Evolutionary conservation across 1,140 invertebrate species (phyloP).

Genomic region (Drosophila nigromelanica): DNA sequence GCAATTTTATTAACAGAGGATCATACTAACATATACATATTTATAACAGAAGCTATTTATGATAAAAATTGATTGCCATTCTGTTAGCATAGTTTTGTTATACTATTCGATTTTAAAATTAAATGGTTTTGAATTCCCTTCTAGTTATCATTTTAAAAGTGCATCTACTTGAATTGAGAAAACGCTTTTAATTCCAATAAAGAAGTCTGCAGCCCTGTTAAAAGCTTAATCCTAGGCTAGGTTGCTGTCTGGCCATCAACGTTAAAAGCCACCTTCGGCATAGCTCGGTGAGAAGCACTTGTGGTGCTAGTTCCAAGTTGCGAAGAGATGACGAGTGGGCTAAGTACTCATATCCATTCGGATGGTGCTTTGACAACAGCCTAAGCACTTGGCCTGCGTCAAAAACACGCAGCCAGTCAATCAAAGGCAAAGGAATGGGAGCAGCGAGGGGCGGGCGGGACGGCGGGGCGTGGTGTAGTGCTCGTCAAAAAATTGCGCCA

Average conservation of each 20-base stretch:
- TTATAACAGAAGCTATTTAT: too few species aligned
- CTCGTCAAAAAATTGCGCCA: slow-evolving; percentile 25
- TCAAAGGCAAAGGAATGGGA: slow-evolving; percentile 22
- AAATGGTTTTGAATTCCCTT: too few species aligned
- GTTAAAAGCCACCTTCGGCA: slow-evolving; percentile 24
- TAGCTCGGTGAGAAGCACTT: slow-evolving; percentile 19
- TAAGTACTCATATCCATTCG: slow-evolving; percentile 28
- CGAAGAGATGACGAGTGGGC: slow-evolving; percentile 9
- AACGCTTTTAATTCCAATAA: not conserved
- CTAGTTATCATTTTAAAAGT: too few species aligned
- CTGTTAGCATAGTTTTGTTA: too few species aligned
- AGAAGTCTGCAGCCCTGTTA: slow-evolving; percentile 2
- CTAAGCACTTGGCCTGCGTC: slow-evolving; percentile 29
- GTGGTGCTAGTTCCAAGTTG: slow-evolving; percentile 16
- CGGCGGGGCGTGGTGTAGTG: not conserved
- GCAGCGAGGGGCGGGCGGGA: not conserved
- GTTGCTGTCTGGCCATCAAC: slow-evolving; percentile 9
- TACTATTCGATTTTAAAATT: too few species aligned
- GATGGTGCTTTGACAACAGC: slow-evolving; percentile 18
- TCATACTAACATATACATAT: too few species aligned
- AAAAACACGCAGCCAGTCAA: slow-evolving; percentile 49
- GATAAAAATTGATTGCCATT: too few species aligned
- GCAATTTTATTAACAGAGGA: too few species aligned
- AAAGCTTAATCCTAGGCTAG: not conserved
- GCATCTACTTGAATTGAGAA: not conserved